Evolutionary conservation across 2,797 vertebrate species (phyloP), one percentile per base, ranked within the genome.

Genomic region (Enteromius viviparus): DNA sequence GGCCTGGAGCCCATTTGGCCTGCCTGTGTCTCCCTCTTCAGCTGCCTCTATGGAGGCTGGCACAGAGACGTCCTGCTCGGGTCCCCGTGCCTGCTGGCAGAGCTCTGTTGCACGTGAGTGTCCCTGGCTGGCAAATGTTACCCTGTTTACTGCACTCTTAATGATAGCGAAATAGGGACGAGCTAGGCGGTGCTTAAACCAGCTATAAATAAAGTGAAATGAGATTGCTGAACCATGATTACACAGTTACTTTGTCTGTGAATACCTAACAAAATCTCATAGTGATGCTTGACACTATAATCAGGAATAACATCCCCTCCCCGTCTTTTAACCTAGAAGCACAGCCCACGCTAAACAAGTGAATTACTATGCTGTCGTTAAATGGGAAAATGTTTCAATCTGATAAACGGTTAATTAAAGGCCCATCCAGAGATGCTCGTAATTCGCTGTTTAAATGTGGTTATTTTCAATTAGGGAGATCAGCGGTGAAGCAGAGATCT

Each of bases 1-100:
- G 81, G 81, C 81, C 26, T 37, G 32, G 0, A 70, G 82, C 82
- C 82, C 80, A 81, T 45, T 76, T 84, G 69, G 66, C 69, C 68
- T 72, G 32, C 26, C 23, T 60, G 6, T n/a, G 9, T 19, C 42
- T 51, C 26, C 5, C 55, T 29, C 23, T 77, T 77, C 68, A 71
- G 47, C 53, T 8, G 5, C 40, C 26, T 78, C 37, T 51, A 64
- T 26, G 29, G 69, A 49, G 70, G 47, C 69, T 74, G 80, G 26
- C 80, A 64, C 17, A 51, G 55, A 64, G 37, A 71, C n/a, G 42
- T 49, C 19, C 26, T 6, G 10, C 53, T n/a, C 15, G 40, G n/a
- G 26, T 83, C 40, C 66, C 53, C 14, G 55, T 49, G 49, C 26
- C 65, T 60, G 80, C 55, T 45, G 55, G 12, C 37, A 34, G 29